phyloP scores from a whole-genome alignment of 1,140 invertebrate genomes.

The Lepidurus apus region DNA sequence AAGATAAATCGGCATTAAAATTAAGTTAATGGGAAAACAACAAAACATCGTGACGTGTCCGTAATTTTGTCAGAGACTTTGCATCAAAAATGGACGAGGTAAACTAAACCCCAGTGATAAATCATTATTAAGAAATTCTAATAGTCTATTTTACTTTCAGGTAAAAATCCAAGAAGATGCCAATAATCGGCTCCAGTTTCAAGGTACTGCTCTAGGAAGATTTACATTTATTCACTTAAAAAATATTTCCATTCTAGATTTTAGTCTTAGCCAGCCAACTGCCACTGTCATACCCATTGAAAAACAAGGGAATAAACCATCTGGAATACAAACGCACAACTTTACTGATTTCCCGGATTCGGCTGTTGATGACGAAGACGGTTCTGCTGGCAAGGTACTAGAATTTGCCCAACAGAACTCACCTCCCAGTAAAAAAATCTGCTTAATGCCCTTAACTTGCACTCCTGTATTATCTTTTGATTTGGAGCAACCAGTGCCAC shows the following conservation, averaged over 20 bases:
- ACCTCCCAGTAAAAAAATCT: constrained; percentile 21
- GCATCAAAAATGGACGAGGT: neutral
- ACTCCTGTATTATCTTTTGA: constrained; percentile 25
- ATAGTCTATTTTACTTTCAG: neutral
- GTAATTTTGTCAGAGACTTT: neutral
- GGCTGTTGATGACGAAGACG: constrained; percentile 41
- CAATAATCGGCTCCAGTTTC: neutral
- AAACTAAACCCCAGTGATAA: neutral
- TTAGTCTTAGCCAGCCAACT: neutral
- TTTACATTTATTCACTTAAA: neutral
- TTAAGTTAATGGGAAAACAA: neutral
- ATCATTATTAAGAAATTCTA: too few species aligned
- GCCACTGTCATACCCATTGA: neutral
- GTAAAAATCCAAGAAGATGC: constrained; percentile 4
- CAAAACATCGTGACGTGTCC: neutral
- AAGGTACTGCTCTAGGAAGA: neutral
- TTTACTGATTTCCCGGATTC: constrained; percentile 45
- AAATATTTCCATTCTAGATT: neutral
- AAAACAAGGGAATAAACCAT: neutral
- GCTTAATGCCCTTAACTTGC: constrained; percentile 18
- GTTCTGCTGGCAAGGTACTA: constrained; percentile 33
- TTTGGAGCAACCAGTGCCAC: constrained; percentile 1
- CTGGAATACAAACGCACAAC: constrained; percentile 41
- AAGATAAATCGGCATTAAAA: too few species aligned
- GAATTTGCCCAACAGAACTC: neutral